Percentiles rank a stretch among this genome's conserved stretches.
Evolutionary conservation across 2,113 vertebrate genomes (phyloP).

Genomic region (Murina feae): DNA sequence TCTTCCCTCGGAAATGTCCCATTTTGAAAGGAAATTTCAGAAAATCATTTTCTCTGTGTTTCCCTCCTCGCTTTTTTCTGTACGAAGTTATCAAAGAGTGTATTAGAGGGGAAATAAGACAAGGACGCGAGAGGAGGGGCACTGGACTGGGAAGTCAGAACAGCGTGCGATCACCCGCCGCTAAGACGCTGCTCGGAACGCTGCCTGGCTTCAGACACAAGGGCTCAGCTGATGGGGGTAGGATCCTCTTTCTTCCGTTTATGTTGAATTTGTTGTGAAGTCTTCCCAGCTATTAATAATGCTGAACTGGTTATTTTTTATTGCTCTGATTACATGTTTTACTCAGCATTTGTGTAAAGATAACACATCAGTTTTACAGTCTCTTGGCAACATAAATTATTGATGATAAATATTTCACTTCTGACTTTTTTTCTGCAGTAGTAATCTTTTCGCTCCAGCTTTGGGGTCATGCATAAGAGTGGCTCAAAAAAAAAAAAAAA

Average conservation of each 20-base stretch:
- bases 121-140: not conserved
- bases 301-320: slow-evolving; percentile 29
- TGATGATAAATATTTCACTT: slow-evolving; percentile 19
- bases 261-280: slow-evolving; percentile 30
- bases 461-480: not conserved
- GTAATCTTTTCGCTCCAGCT: not conserved
- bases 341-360: slow-evolving; percentile 34
- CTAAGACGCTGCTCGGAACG: not conserved
- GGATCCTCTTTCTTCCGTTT: not conserved
- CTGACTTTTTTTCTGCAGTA: not conserved
- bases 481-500: no score
- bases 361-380: slow-evolving; percentile 50
- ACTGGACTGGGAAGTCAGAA: not conserved
- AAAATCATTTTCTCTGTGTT: no score
- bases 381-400: slow-evolving; percentile 32
- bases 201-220: slow-evolving; percentile 6
- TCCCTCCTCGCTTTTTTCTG: no score
- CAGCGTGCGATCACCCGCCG: not conserved
- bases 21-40: no score
- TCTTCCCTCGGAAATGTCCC: no score
- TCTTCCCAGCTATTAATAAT: slow-evolving; percentile 20
- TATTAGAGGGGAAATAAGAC: not conserved
- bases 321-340: slow-evolving; percentile 36
- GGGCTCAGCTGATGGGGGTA: not conserved
- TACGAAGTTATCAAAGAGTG: not conserved